Conservation (phyloP, 2,113 vertebrate genomes). For the Nerophis lumbriciformis region DNA sequence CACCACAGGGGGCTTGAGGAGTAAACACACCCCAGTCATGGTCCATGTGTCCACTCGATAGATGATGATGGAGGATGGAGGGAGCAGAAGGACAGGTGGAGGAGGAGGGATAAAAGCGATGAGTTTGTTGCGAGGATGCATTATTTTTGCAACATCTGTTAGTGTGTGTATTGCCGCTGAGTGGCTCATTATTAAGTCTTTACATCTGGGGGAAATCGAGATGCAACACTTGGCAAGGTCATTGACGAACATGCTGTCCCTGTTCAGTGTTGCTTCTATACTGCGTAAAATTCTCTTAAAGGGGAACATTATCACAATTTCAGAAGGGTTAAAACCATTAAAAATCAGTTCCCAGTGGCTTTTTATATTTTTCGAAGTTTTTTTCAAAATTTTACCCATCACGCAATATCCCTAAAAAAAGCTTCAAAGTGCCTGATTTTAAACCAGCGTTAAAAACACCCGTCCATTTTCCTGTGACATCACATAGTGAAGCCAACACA, state of each 20-base stretch:
- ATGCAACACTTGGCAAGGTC: conserved; percentile 13
- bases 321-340: no score
- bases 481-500: no score
- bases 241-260: conserved; percentile 4
- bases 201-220: not conserved
- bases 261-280: not conserved
- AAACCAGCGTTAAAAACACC: no score
- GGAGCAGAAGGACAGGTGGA: conserved; percentile 8
- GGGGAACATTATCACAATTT: no score
- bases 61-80: conserved; percentile 12
- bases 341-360: no score
- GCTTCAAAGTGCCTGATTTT: no score
- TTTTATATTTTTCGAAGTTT: no score
- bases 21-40: conserved; percentile 12
- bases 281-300: not conserved
- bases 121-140: conserved; percentile 1
- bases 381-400: no score
- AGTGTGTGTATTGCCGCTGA: conserved; percentile 10
- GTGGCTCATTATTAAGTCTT: conserved; percentile 6
- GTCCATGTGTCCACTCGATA: conserved; percentile 36
- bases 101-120: not conserved
- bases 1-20: conserved; percentile 18
- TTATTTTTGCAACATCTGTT: conserved; percentile 29
- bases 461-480: no score
- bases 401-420: no score